A percentile compares a stretch with the other conserved stretches of the same genome.
phyloP scores from a whole-genome alignment of 2,888 invertebrate species.

The Phyto melanocephala region DNA sequence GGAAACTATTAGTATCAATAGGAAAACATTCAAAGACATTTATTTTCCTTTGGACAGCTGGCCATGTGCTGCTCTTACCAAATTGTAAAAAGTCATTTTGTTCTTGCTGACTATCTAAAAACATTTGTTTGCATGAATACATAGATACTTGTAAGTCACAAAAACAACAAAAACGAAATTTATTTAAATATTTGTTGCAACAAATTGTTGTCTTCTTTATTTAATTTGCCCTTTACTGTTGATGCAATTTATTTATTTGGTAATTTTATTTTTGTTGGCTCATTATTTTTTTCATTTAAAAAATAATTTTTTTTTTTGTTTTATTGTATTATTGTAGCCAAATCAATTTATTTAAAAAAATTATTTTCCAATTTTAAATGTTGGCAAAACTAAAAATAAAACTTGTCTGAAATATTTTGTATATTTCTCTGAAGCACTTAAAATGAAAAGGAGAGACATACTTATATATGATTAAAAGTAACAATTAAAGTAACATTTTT shows the following conservation, averaged over 20 bases:
- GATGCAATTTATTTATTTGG: conserved; percentile 38
- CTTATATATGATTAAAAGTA: too few species aligned
- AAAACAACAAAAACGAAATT: neutral
- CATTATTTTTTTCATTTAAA: conserved; percentile 8
- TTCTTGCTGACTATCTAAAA: neutral
- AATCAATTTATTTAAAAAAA: conserved; percentile 20
- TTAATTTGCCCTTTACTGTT: conserved; percentile 1
- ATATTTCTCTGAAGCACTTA: neutral
- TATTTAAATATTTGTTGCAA: neutral
- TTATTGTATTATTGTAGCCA: neutral
- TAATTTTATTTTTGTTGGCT: conserved; percentile 22
- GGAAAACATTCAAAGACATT: conserved; percentile 26
- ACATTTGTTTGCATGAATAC: neutral
- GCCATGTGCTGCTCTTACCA: neutral
- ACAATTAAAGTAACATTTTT: too few species aligned
- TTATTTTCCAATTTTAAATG: neutral
- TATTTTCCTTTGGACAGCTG: conserved; percentile 20
- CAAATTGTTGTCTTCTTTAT: conserved; percentile 9
- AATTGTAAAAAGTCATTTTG: conserved; percentile 9
- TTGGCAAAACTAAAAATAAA: conserved; percentile 8
- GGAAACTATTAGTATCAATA: conserved; percentile 47
- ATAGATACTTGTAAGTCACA: too few species aligned
- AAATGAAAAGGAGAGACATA: neutral
- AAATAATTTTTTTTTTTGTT: neutral
- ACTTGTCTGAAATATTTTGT: neutral